phyloP scores from a whole-genome alignment of 2,888 invertebrate genomes.

The Andrena fulva region DNA sequence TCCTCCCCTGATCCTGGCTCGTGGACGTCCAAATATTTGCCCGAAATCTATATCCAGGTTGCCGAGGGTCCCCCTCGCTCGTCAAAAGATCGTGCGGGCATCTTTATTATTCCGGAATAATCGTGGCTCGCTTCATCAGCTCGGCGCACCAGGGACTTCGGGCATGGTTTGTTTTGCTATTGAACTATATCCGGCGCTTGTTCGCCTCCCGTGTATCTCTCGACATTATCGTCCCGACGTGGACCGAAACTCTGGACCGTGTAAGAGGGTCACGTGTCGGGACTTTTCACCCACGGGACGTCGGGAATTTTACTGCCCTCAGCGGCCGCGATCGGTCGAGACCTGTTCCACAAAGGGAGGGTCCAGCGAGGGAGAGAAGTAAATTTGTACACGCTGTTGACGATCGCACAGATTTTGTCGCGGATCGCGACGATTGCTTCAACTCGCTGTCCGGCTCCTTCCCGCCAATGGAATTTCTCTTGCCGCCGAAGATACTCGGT shows the following conservation, averaged over 20 bases:
- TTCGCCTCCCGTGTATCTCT: not conserved
- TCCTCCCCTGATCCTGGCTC: conserved; percentile 57
- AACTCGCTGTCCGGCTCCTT: not conserved
- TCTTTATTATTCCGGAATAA: conserved; percentile 70
- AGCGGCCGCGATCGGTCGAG: too few relatives aligned
- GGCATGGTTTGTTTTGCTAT: conserved; percentile 49
- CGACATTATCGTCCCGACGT: conserved; percentile 21
- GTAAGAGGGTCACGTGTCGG: conserved; percentile 1
- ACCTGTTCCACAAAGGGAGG: too few relatives aligned
- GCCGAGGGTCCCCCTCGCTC: conserved; percentile 46
- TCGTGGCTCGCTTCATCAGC: conserved; percentile 58
- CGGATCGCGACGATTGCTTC: not conserved
- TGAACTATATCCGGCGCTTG: not conserved
- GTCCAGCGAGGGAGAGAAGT: not conserved
- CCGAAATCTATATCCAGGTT: conserved; percentile 75
- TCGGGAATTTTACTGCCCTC: too few relatives aligned
- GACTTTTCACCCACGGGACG: too few relatives aligned
- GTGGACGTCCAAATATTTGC: conserved; percentile 82
- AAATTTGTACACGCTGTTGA: conserved; percentile 14
- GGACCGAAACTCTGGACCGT: not conserved
- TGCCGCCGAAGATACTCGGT: not conserved
- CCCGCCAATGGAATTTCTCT: not conserved
- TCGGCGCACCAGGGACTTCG: conserved; percentile 46
- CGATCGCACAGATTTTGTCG: not conserved
- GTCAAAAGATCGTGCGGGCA: conserved; percentile 45